Evolutionary conservation across 1,140 invertebrate genomes (phyloP).

Genomic region (Saccostrea cuccullata): DNA sequence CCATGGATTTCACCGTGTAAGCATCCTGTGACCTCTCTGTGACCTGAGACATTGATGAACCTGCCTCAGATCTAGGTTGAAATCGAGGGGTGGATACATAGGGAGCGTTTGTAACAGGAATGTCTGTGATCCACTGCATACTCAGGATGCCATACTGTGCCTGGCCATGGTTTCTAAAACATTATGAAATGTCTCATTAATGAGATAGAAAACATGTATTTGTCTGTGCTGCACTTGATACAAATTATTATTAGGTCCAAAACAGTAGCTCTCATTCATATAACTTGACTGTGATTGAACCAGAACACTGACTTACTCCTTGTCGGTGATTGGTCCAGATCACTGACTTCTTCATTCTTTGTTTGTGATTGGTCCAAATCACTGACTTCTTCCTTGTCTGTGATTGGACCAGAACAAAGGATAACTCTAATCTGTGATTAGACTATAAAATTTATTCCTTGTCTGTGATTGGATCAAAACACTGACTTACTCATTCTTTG

Average conservation of each 20-base stretch:
- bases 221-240: not conserved
- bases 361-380: not conserved
- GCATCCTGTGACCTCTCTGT: constrained; percentile 3
- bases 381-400: constrained; percentile 58
- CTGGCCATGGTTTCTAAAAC: constrained; percentile 50
- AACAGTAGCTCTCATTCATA: too few species aligned
- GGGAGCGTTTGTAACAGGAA: constrained; percentile 37
- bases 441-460: not conserved
- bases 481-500: constrained; percentile 57
- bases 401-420: not conserved
- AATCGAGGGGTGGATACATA: not conserved
- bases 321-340: constrained; percentile 41
- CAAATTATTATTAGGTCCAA: too few species aligned
- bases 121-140: constrained; percentile 61
- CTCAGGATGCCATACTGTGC: constrained; percentile 57
- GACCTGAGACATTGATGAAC: not conserved
- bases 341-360: not conserved
- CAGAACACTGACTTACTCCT: constrained; percentile 49
- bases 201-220: not conserved
- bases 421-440: too few species aligned
- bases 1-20: not conserved
- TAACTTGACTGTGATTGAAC: constrained; percentile 49
- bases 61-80: not conserved
- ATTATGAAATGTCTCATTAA: not conserved
- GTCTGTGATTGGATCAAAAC: not conserved